Percentiles rank a stretch among this genome's conserved stretches.
These are phyloP conservation scores for Cygnus buccinator DNA, from an alignment of 2,113 vertebrate genomes.

Conservation along the genomic window DNA sequence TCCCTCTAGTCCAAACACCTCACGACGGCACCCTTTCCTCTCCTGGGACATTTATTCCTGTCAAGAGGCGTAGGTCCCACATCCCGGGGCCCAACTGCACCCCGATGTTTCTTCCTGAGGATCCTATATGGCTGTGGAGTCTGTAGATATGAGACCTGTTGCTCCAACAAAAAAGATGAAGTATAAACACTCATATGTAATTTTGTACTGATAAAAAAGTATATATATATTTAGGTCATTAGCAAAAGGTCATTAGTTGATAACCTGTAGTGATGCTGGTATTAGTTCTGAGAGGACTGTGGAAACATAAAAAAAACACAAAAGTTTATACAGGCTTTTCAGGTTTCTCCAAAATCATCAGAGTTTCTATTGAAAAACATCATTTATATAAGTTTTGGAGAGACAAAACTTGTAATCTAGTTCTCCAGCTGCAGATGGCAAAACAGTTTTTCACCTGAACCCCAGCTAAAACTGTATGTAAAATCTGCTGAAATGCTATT, in stretches of 20 bases:
- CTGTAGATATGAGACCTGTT: background rate
- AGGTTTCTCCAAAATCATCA: background rate
- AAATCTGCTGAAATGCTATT: background rate
- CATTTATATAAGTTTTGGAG: background rate
- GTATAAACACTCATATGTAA: background rate
- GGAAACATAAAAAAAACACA: background rate
- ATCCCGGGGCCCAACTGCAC: too few species aligned
- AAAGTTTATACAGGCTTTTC: background rate
- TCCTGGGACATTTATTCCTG: too few species aligned
- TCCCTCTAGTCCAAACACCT: too few species aligned
- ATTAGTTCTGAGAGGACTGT: background rate
- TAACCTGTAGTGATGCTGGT: background rate
- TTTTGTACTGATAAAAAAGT: background rate
- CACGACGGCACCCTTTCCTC: too few species aligned
- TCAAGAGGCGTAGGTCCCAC: too few species aligned
- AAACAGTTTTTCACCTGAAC: background rate
- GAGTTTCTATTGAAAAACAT: background rate
- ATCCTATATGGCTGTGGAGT: background rate
- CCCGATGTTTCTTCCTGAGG: background rate
- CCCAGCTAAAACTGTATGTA: background rate
- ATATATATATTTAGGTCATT: background rate
- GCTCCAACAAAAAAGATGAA: background rate
- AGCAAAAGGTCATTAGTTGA: background rate
- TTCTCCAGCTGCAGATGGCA: background rate
- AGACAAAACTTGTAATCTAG: background rate